Percentiles rank a stretch among this genome's conserved stretches.
phyloP scores from a whole-genome alignment of 2,797 vertebrate species.

The Intellagama lesueurii region DNA sequence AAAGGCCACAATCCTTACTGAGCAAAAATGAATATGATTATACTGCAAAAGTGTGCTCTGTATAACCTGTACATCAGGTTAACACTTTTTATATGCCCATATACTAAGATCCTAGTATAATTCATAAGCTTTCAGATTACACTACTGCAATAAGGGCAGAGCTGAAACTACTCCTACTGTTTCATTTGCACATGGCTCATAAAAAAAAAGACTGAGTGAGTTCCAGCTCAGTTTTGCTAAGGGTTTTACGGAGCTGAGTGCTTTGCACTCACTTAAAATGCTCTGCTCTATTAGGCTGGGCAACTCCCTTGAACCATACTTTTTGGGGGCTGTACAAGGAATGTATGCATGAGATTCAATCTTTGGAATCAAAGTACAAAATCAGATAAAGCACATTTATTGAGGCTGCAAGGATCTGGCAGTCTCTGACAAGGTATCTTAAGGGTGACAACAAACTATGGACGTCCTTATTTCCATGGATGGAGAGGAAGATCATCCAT shows the following conservation, averaged over 20 bases:
- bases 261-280: neutral
- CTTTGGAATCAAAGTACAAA: too few species aligned
- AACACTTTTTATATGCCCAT: constrained; percentile 1
- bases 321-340: neutral
- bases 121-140: neutral
- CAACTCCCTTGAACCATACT: neutral
- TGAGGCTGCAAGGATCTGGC: too few species aligned
- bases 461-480: too few species aligned
- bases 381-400: too few species aligned
- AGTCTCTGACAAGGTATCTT: too few species aligned
- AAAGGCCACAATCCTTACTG: too few species aligned
- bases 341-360: too few species aligned
- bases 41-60: neutral
- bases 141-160: neutral
- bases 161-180: neutral
- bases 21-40: neutral
- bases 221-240: neutral
- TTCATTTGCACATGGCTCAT: neutral
- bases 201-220: neutral
- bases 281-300: neutral
- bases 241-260: neutral
- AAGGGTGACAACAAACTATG: too few species aligned
- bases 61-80: rapidly evolving
- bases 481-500: too few species aligned
- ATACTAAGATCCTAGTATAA: neutral